Conservation (phyloP, 2,888 invertebrate genomes). For the Gymnocheta viridis region DNA sequence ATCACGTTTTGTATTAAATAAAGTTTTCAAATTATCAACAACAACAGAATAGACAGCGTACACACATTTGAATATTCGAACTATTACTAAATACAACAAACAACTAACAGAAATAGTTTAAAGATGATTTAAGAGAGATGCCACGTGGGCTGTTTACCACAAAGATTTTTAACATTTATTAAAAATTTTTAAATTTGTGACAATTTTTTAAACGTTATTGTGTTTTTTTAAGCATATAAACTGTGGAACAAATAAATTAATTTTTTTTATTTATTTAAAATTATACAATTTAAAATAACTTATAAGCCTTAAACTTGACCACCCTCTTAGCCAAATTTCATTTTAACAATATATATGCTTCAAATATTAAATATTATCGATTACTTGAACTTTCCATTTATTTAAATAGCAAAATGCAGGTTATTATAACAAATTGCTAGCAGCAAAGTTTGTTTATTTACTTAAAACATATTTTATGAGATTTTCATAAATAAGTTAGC, state of each 20-base stretch:
- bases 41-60: slow-evolving; percentile 1
- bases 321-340: background rate
- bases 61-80: slow-evolving; percentile 3
- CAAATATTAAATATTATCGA: slow-evolving; percentile 21
- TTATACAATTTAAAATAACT: background rate
- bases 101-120: background rate
- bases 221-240: no score
- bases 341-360: background rate
- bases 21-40: slow-evolving; percentile 81
- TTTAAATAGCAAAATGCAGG: background rate
- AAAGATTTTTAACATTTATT: no score
- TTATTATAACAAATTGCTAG: background rate
- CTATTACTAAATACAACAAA: background rate
- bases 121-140: no score
- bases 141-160: no score
- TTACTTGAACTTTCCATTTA: slow-evolving; percentile 25
- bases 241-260: no score
- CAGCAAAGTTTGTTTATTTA: slow-evolving; percentile 31
- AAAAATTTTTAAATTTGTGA: no score
- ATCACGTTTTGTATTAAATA: slow-evolving; percentile 82
- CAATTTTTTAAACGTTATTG: no score
- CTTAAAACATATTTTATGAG: background rate
- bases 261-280: no score
- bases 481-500: background rate
- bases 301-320: background rate